Conservation (phyloP, 1,140 invertebrate genomes). For the Caerostris extrusa region DNA sequence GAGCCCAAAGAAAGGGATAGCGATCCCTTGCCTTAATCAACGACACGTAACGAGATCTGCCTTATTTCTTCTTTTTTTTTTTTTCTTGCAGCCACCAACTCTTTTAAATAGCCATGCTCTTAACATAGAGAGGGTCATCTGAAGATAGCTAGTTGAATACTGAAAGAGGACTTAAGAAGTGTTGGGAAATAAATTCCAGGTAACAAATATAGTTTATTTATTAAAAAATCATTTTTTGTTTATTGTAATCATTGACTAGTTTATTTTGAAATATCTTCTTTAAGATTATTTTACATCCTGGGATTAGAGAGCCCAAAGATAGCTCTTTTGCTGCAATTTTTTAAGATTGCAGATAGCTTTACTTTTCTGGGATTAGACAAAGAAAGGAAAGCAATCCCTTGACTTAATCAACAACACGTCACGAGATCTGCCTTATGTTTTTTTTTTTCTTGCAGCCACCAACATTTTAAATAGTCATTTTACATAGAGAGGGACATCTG, state of each 20-base stretch:
- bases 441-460: background rate
- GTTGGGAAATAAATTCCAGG: no score
- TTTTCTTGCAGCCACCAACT: background rate
- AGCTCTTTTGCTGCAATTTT: no score
- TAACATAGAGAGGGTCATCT: background rate
- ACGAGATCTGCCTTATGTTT: conserved; percentile 43
- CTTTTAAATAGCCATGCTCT: conserved; percentile 30
- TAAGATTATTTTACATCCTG: no score
- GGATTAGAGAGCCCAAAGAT: no score
- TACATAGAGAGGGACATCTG: background rate
- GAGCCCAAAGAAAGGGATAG: background rate
- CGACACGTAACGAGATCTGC: conserved; percentile 60
- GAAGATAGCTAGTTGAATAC: background rate
- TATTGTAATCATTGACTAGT: no score
- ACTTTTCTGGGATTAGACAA: background rate
- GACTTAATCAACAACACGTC: conserved; percentile 56
- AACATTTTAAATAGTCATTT: conserved; percentile 25
- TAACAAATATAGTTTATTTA: no score
- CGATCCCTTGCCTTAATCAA: conserved; percentile 45
- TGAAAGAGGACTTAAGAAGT: no score
- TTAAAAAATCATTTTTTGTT: no score
- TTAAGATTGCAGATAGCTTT: no score
- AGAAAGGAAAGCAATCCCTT: background rate
- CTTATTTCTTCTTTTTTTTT: background rate
- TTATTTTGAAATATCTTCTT: no score